Conservation (phyloP, 2,113 vertebrate species). For the Paradoxurus hermaphroditus region DNA sequence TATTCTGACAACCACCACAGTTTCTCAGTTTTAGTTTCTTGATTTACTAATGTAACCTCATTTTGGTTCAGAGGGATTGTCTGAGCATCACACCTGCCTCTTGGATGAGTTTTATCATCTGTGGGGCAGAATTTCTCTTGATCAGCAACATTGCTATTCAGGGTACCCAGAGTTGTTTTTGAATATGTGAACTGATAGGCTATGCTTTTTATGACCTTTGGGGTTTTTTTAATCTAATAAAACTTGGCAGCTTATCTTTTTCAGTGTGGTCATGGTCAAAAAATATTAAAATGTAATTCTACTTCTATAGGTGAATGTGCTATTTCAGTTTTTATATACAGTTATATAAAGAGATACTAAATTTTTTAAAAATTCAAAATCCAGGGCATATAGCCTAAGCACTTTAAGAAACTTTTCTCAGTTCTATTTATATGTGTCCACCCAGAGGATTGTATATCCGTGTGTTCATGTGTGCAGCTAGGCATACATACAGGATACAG, state of each 20-base stretch:
- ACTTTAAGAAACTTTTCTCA: not conserved
- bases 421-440: not conserved
- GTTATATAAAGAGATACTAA: not conserved
- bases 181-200: not conserved
- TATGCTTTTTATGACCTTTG: slow-evolving; percentile 1
- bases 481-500: not conserved
- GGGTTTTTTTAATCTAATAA: not conserved
- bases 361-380: not conserved
- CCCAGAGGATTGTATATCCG: not conserved
- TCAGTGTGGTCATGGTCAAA: not conserved
- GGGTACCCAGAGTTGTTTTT: not conserved
- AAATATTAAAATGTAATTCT: slow-evolving; percentile 37
- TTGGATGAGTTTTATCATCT: not conserved
- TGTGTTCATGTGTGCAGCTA: not conserved
- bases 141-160: not conserved
- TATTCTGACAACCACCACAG: not conserved
- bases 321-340: not conserved
- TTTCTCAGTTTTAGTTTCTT: not conserved
- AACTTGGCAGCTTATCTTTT: not conserved
- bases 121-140: not conserved
- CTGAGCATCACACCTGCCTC: not conserved
- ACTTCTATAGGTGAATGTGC: not conserved
- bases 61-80: not conserved
- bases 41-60: not conserved
- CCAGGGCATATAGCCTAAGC: not conserved